phyloP scores from a whole-genome alignment of 2,113 vertebrate genomes.

The Vimba vimba region DNA sequence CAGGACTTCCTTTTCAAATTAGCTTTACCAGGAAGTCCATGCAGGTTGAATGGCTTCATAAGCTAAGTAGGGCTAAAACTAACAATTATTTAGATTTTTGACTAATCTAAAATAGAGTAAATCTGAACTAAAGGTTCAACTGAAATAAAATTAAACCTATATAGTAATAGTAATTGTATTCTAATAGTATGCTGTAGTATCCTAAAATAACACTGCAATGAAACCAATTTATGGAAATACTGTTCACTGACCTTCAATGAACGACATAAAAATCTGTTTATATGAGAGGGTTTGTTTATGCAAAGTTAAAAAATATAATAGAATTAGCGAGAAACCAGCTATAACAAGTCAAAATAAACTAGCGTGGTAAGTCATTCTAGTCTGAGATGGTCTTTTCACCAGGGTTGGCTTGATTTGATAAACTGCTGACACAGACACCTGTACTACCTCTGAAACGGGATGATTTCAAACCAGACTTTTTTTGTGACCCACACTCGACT shows the following conservation, averaged over 20 bases:
- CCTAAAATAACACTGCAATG: not conserved
- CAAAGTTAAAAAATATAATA: no score
- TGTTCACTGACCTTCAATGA: not conserved
- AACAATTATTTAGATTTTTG: not conserved
- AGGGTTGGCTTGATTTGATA: not conserved
- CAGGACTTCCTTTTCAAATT: not conserved
- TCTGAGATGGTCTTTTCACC: not conserved
- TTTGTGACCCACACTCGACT: slow-evolving; percentile 3
- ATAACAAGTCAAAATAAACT: not conserved
- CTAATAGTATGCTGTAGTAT: not conserved
- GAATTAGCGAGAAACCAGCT: not conserved
- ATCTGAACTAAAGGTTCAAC: not conserved
- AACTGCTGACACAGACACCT: slow-evolving; percentile 24
- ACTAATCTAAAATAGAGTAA: not conserved
- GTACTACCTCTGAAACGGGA: not conserved
- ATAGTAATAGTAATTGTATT: no score
- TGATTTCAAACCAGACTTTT: not conserved
- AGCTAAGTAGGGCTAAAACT: no score
- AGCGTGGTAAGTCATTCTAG: not conserved
- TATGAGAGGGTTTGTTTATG: not conserved
- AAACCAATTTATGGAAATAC: not conserved
- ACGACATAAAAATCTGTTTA: not conserved
- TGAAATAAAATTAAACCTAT: no score
- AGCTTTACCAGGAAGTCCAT: not conserved
- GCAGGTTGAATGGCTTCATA: not conserved